Base-by-base conservation (phyloP, 2,113 vertebrate species). In the Tonatia bakeri region DNA sequence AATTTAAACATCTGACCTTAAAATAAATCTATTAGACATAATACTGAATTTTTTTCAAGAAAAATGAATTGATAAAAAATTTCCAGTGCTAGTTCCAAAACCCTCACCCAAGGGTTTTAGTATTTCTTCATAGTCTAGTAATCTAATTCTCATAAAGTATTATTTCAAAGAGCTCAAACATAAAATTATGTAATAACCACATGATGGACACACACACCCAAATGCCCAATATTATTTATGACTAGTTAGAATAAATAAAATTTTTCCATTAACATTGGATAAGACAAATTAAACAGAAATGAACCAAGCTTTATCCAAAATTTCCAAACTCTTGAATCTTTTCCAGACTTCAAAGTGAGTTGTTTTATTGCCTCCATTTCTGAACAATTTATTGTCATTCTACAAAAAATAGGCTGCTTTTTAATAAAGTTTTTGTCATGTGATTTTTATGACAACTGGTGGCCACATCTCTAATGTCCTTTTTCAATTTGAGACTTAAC, bases 261-360 rank as follows among this genome's bases (percentile, higher is more conserved):
- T 77, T 91, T 96, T 31, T 3, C 24, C 14, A n/a, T 54, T 45
- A 94, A 88, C 84, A 94, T 2, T 80, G 40, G 56, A 70, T 89
- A 77, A 65, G 64, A 72, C 70, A 94, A 94, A 95, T 94, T 88
- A 87, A 95, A 85, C 33, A 88, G 54, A 97, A 97, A 93, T 76
- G 56, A 96, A 17, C 28, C 20, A 89, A 83, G 4, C 7, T 77
- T 76, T 64, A 94, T 64, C 52, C 61, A 91, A 87, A 65, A 91
- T 94, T 96, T 95, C 72, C 36, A 94, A 91, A 95, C 76, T 90
- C 52, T 91, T 83, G 64, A 83, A 75, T 1, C 9, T 91, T 86
- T 93, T 89, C 86, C 70, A 89, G 65, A 80, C 67, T 96, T 90
- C 33, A 73, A 31, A 40, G 94, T 75, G 45, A 47, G 11, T 83